Conservation (phyloP, 2,888 invertebrate species). For the Eupeodes luniger region DNA sequence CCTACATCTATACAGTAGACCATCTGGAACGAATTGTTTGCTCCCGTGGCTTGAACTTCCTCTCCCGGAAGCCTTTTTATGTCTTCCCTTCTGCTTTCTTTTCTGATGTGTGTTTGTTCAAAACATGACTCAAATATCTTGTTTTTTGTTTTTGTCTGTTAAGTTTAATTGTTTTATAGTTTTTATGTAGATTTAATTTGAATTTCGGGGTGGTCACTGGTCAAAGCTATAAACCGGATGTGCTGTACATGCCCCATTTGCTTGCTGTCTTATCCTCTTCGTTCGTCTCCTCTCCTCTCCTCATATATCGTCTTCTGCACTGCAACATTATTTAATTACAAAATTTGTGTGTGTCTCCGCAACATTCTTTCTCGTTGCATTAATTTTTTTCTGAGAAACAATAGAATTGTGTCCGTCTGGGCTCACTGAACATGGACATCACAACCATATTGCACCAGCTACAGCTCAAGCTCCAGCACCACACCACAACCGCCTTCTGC, state of each 20-base stretch:
- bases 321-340: constrained; percentile 65
- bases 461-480: too few species aligned
- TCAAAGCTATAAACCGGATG: constrained; percentile 60
- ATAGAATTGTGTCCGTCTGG: constrained; percentile 24
- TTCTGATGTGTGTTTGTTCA: background rate
- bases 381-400: constrained; percentile 25
- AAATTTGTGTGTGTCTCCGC: constrained; percentile 32
- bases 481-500: background rate
- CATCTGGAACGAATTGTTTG: constrained; percentile 62
- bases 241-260: constrained; percentile 63
- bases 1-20: background rate
- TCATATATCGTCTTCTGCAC: background rate
- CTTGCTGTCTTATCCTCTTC: background rate
- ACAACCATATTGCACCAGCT: background rate
- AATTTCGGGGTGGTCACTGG: constrained; percentile 72
- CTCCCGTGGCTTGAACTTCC: constrained; percentile 65
- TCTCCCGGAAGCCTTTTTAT: constrained; percentile 62
- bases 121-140: constrained; percentile 25
- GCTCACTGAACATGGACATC: constrained; percentile 27
- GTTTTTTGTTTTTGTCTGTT: constrained; percentile 8
- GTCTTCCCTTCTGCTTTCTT: constrained; percentile 31
- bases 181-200: constrained; percentile 64
- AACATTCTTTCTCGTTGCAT: background rate
- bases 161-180: constrained; percentile 69
- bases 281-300: constrained; percentile 9